Conservation (phyloP, 2,888 invertebrate genomes). For the Epirrhoe tristata region DNA sequence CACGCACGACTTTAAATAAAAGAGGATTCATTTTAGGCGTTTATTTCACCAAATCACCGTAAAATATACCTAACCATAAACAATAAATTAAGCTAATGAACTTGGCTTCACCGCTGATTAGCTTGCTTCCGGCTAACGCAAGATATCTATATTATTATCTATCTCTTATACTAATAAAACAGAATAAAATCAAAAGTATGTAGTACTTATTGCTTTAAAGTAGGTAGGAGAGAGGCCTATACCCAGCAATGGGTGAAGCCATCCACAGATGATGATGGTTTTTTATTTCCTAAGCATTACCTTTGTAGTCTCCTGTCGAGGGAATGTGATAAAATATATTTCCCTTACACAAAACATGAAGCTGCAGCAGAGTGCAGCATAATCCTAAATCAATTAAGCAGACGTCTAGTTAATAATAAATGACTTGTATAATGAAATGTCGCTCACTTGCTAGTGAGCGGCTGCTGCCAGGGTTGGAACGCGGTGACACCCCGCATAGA, state of each 20-base stretch:
- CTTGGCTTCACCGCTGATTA: slow-evolving; percentile 25
- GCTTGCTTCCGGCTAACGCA: slow-evolving; percentile 20
- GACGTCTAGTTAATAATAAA: slow-evolving; percentile 49
- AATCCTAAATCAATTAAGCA: slow-evolving; percentile 41
- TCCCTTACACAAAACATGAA: slow-evolving; percentile 14
- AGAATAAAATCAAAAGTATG: too few relatives aligned
- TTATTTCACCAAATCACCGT: slow-evolving; percentile 37
- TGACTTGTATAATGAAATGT: slow-evolving; percentile 57
- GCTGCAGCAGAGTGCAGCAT: slow-evolving; percentile 31
- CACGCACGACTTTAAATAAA: slow-evolving; percentile 70
- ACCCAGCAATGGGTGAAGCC: too few relatives aligned
- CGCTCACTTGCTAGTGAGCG: slow-evolving; percentile 40
- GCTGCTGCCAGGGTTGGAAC: neutral
- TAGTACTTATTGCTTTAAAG: too few relatives aligned
- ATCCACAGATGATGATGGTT: too few relatives aligned
- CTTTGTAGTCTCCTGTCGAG: too few relatives aligned
- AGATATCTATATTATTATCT: neutral
- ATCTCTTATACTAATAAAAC: neutral
- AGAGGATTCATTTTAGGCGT: slow-evolving; percentile 47
- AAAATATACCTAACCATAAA: slow-evolving; percentile 51
- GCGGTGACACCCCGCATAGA: slow-evolving; percentile 15
- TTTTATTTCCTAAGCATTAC: too few relatives aligned
- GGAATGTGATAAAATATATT: neutral
- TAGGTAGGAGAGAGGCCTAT: too few relatives aligned
- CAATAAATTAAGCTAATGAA: slow-evolving; percentile 41